phyloP scores from a whole-genome alignment of 2,113 vertebrate genomes.

The Austrofundulus limnaeus region DNA sequence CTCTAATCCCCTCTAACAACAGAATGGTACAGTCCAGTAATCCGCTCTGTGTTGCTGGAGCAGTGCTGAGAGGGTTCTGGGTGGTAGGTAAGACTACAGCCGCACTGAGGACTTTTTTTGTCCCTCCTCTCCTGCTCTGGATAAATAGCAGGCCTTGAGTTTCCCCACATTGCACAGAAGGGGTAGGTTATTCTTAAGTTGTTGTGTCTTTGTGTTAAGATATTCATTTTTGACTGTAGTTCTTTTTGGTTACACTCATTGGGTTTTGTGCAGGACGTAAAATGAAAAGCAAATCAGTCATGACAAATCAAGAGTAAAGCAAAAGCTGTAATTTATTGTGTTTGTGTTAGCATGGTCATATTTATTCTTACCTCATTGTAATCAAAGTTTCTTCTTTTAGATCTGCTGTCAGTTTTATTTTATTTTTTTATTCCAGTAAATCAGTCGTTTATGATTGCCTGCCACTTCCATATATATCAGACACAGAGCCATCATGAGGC shows the following conservation, averaged over 20 bases:
- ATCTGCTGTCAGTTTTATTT: conserved; percentile 28
- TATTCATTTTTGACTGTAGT: conserved; percentile 17
- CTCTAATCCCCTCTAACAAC: conserved; percentile 84
- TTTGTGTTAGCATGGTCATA: conserved; percentile 22
- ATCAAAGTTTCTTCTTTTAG: conserved; percentile 34
- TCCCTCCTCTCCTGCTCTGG: conserved; percentile 71
- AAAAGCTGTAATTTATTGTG: conserved; percentile 20
- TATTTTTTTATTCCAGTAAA: conserved; percentile 24
- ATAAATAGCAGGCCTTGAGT: conserved; percentile 71
- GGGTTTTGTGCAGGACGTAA: conserved; percentile 35
- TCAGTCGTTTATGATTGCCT: conserved; percentile 20
- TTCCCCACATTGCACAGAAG: conserved; percentile 67
- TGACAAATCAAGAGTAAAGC: conserved; percentile 27
- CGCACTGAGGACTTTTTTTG: conserved; percentile 64
- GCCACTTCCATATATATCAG: conserved; percentile 36
- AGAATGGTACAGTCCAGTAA: conserved; percentile 89
- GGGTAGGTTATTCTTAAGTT: conserved; percentile 72
- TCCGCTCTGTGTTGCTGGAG: conserved; percentile 88
- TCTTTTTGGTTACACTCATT: conserved; percentile 23
- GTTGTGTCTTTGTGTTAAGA: conserved; percentile 16
- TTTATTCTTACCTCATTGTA: conserved; percentile 27
- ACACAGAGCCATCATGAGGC: conserved; percentile 38
- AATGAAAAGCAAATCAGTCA: conserved; percentile 41
- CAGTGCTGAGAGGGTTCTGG: conserved; percentile 84
- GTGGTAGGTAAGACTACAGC: conserved; percentile 78